phyloP scores from a whole-genome alignment of 1,140 invertebrate species.

The Helicoverpa zea region DNA sequence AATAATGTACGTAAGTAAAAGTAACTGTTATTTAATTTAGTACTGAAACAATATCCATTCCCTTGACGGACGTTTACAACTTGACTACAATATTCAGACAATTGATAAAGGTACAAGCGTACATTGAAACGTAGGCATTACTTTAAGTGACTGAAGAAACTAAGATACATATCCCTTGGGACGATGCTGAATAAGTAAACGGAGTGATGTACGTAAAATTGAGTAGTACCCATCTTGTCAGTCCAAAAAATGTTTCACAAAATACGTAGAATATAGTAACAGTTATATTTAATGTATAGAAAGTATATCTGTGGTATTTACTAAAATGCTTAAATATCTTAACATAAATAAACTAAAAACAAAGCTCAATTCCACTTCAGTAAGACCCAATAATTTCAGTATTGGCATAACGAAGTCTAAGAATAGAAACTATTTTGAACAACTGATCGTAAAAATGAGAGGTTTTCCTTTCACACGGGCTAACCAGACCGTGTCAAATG shows the following conservation, averaged over 20 bases:
- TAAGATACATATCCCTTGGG: too few relatives aligned
- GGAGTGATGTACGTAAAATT: too few relatives aligned
- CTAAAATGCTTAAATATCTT: too few relatives aligned
- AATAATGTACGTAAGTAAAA: background rate
- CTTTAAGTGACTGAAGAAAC: background rate
- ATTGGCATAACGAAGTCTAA: slow-evolving; percentile 39
- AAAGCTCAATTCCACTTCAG: slow-evolving; percentile 14
- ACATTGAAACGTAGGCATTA: background rate
- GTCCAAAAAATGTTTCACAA: too few relatives aligned
- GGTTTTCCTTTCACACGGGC: slow-evolving; percentile 47
- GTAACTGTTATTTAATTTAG: background rate
- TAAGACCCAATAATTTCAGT: slow-evolving; percentile 39
- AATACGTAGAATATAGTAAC: background rate
- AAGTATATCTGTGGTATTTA: too few relatives aligned
- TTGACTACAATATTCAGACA: background rate
- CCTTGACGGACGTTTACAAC: background rate
- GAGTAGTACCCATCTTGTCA: too few relatives aligned
- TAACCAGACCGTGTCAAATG: slow-evolving; percentile 66
- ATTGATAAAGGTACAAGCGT: background rate
- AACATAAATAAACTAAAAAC: background rate
- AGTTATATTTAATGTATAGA: background rate
- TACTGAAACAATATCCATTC: background rate
- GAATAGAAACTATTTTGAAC: slow-evolving; percentile 48
- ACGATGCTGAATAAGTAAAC: too few relatives aligned
- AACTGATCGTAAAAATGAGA: slow-evolving; percentile 53